Evolutionary conservation across 2,888 invertebrate species (phyloP), one percentile per base, ranked within the genome.

Genomic region (Erannis defoliaria): DNA sequence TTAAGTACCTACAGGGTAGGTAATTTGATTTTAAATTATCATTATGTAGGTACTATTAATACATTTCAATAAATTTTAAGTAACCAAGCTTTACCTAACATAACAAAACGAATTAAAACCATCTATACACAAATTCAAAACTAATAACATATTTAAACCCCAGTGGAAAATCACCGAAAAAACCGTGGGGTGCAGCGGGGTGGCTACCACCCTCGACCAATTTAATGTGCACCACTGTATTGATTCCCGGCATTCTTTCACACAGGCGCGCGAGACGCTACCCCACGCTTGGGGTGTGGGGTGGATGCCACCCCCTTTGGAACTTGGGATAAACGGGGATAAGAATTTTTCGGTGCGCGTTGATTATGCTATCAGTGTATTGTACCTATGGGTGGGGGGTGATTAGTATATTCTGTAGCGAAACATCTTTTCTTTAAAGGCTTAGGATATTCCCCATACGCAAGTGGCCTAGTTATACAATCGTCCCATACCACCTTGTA

Each of bases 191-290:
- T 55, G 48, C n/a, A 38, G 51, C 42, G 55, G 63, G 29, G 51
- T 19, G 54, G 50, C 9, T 23, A 42, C 16, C 50, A 31, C 72
- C 76, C 76, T 84, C 75, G 83, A 88, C 85, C 88, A 89, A 90
- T 91, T 91, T 90, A 90, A 89, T 86, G 90, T 88, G 87, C 86
- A 80, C 82, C 84, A 85, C 88, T 87, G 91, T 93, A 92, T 92
- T 92, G 92, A 93, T 93, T 93, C 90, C 78, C 78, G 80, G 81
- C 68, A 71, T 71, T 88, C 90, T 91, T 93, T 92, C 92, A 91
- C 91, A 90, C 90, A 91, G 89, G 91, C 91, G 90, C 90, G 90
- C 88, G 89, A 88, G 78, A 83, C 72, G 73, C 61, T 31, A 9
- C 45, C 46, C 46, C 46, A 70, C 76, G 68, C 72, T 66, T 71